Percentiles rank a stretch among this genome's conserved stretches.
These are phyloP conservation scores for Silurus aristotelis DNA, from an alignment of 2,797 vertebrate species.

Conservation along the genomic window DNA sequence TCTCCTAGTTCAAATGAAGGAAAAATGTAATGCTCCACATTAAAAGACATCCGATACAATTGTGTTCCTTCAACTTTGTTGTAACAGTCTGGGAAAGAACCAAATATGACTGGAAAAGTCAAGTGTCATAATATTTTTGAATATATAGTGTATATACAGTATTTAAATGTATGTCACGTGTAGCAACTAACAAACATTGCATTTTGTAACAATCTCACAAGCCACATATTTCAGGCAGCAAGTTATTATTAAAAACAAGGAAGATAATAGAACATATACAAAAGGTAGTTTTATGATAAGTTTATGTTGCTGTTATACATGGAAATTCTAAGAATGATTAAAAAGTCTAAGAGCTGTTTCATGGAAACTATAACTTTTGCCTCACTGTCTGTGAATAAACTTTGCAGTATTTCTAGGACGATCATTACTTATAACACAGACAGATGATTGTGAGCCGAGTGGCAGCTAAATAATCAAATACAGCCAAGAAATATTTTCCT, in stretches of 20 bases:
- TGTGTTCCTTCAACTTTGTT: too few species aligned
- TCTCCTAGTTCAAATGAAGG: too few species aligned
- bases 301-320: neutral
- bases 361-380: slow-evolving; percentile 24
- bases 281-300: neutral
- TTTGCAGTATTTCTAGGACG: neutral
- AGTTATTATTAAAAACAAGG: neutral
- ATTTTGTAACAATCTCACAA: too few species aligned
- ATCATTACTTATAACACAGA: slow-evolving; percentile 6
- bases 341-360: neutral
- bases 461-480: slow-evolving; percentile 26
- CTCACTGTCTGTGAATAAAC: slow-evolving; percentile 5
- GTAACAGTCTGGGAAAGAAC: too few species aligned
- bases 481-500: slow-evolving; percentile 50
- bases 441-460: slow-evolving; percentile 14
- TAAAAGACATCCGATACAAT: too few species aligned
- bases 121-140: too few species aligned
- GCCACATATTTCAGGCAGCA: too few species aligned
- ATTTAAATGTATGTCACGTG: too few species aligned
- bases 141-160: too few species aligned
- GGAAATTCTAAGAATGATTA: slow-evolving; percentile 2
- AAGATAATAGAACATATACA: neutral
- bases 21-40: too few species aligned
- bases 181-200: too few species aligned
- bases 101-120: too few species aligned